phyloP scores from a whole-genome alignment of 2,797 vertebrate species.

The Dallia pectoralis region DNA sequence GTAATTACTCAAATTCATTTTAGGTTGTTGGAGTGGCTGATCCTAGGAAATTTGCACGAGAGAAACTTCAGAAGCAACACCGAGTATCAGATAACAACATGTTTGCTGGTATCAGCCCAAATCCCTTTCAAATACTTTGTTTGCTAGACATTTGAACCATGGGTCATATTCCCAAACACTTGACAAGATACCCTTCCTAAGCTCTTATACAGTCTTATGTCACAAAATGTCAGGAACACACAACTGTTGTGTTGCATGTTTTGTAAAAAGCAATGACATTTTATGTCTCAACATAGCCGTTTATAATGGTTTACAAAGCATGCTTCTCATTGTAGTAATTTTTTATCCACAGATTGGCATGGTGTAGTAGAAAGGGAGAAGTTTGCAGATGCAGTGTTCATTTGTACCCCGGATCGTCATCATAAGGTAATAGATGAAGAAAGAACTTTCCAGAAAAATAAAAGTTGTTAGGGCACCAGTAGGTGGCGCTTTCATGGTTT shows the following conservation, averaged over 20 bases:
- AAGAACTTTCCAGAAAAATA: not conserved
- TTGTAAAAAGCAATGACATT: not conserved
- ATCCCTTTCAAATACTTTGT: not conserved
- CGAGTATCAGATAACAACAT: slow-evolving; percentile 57
- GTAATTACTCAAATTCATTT: not conserved
- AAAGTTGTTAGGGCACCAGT: too few species aligned
- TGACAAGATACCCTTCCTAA: not conserved
- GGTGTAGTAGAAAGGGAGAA: slow-evolving; percentile 63
- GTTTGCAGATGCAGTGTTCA: slow-evolving; percentile 73
- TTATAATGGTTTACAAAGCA: too few species aligned
- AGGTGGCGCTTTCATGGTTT: too few species aligned
- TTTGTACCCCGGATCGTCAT: slow-evolving; percentile 71
- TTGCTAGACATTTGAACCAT: not conserved
- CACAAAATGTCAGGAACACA: not conserved
- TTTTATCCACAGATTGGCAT: slow-evolving; percentile 64
- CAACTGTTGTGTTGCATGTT: not conserved
- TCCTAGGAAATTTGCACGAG: slow-evolving; percentile 69
- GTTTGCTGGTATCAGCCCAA: slow-evolving; percentile 61
- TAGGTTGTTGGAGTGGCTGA: slow-evolving; percentile 77
- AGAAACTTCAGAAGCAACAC: slow-evolving; percentile 65
- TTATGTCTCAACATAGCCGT: too few species aligned
- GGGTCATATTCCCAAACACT: not conserved
- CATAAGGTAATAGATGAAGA: slow-evolving; percentile 64
- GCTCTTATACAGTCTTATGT: not conserved
- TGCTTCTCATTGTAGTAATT: not conserved